Conservation (phyloP, 1,140 invertebrate species). For the Pseudomyrmex cubaensis region DNA sequence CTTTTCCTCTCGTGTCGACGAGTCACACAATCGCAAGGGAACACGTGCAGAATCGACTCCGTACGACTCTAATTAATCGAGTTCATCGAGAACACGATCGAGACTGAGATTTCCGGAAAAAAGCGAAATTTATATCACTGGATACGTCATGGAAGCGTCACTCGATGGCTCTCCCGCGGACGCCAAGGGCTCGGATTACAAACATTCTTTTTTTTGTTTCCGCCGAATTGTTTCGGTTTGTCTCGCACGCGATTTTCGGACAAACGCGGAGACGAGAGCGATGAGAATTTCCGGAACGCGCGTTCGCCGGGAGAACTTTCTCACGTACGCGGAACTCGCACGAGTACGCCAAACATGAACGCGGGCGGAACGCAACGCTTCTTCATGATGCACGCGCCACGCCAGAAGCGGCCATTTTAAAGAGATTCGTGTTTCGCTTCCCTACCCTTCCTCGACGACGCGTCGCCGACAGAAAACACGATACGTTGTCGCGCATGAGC, state of each 20-base stretch:
- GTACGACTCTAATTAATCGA: too few relatives aligned
- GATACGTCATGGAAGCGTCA: not conserved
- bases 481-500: too few relatives aligned
- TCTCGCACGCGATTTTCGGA: not conserved
- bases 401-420: conserved; percentile 50
- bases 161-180: not conserved
- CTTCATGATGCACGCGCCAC: conserved; percentile 1
- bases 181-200: conserved; percentile 4
- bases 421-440: not conserved
- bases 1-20: not conserved
- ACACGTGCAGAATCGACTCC: not conserved
- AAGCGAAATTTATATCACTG: not conserved
- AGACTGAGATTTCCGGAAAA: not conserved
- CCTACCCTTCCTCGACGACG: not conserved
- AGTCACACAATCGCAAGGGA: not conserved
- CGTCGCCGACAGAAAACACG: not conserved
- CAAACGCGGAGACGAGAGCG: not conserved
- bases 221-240: not conserved
- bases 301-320: not conserved
- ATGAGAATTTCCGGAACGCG: not conserved
- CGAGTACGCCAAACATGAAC: not conserved
- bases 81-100: not conserved
- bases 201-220: not conserved
- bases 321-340: not conserved
- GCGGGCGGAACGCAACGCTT: not conserved